Evolutionary conservation across 1,140 invertebrate genomes (phyloP).

Genomic region (Drosophila arizonae): DNA sequence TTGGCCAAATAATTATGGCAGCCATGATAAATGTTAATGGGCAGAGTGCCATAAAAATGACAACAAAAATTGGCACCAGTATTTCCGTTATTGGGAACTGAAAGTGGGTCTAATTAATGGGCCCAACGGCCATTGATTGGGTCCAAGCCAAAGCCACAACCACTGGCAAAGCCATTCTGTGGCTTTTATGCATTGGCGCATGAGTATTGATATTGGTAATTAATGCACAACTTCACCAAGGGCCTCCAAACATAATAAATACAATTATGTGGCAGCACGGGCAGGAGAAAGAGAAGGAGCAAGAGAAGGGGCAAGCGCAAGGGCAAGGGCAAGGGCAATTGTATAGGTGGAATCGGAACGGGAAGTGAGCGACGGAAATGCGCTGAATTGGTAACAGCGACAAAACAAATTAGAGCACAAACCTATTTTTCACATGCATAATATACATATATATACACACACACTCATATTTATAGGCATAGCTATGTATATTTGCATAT

Average conservation of each 20-base stretch:
- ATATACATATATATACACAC: not conserved
- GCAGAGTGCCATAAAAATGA: conserved; percentile 41
- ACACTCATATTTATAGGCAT: too few relatives aligned
- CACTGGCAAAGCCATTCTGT: conserved; percentile 56
- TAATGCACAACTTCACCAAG: conserved; percentile 48
- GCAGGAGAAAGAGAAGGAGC: not conserved
- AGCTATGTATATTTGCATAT: not conserved
- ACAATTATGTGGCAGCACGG: not conserved
- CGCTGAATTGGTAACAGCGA: conserved; percentile 46
- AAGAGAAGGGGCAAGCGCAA: not conserved
- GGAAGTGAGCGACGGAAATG: conserved; percentile 18
- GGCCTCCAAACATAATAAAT: conserved; percentile 12
- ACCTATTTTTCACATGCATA: not conserved
- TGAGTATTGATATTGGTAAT: conserved; percentile 63
- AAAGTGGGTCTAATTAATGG: conserved; percentile 60
- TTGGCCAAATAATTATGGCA: conserved; percentile 67
- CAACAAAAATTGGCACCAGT: conserved; percentile 42
- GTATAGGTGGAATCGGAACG: too few relatives aligned
- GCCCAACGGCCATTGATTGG: conserved; percentile 45
- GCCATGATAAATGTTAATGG: conserved; percentile 62
- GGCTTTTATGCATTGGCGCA: conserved; percentile 70
- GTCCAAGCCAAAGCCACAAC: conserved; percentile 21
- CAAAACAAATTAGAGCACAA: conserved; percentile 28
- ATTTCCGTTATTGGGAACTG: conserved; percentile 59
- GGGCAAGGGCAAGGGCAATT: not conserved